Evolutionary conservation across 2,797 vertebrate species (phyloP).

Genomic region (Acipenser ruthenus): DNA sequence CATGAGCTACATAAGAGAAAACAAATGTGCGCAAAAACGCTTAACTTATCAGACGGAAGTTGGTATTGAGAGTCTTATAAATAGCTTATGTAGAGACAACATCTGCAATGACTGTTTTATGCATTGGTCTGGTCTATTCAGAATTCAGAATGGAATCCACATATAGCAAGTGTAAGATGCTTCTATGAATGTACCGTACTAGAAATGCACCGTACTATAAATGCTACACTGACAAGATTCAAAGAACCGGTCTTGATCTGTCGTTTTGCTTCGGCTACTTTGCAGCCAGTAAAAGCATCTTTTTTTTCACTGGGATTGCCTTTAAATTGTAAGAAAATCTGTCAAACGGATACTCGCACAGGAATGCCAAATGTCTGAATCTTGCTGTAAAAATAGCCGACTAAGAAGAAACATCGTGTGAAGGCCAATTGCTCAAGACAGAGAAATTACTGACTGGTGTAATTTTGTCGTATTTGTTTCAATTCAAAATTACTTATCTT

Average conservation of each 20-base stretch:
- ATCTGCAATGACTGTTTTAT: not conserved
- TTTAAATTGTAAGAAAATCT: constrained; percentile 38
- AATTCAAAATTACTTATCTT: no score
- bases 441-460: no score
- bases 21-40: not conserved
- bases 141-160: not conserved
- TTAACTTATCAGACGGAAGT: not conserved
- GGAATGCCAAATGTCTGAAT: constrained; percentile 28
- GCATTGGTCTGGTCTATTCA: constrained; percentile 1
- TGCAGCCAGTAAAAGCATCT: constrained; percentile 28
- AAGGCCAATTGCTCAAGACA: constrained; percentile 35
- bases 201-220: constrained; percentile 23
- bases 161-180: constrained; percentile 23
- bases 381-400: constrained; percentile 20
- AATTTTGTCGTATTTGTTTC: no score
- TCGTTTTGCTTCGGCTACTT: constrained; percentile 29
- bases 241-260: constrained; percentile 34
- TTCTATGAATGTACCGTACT: constrained; percentile 23
- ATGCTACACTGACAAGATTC: constrained; percentile 17
- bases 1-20: not conserved
- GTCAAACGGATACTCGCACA: constrained; percentile 18
- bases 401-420: constrained; percentile 25
- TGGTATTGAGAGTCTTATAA: not conserved
- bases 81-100: constrained; percentile 3
- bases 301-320: constrained; percentile 7